A percentile compares a stretch with the other conserved stretches of the same genome.
Evolutionary conservation across 2,888 invertebrate species (phyloP).

Genomic region (Macroteleia sp.): DNA sequence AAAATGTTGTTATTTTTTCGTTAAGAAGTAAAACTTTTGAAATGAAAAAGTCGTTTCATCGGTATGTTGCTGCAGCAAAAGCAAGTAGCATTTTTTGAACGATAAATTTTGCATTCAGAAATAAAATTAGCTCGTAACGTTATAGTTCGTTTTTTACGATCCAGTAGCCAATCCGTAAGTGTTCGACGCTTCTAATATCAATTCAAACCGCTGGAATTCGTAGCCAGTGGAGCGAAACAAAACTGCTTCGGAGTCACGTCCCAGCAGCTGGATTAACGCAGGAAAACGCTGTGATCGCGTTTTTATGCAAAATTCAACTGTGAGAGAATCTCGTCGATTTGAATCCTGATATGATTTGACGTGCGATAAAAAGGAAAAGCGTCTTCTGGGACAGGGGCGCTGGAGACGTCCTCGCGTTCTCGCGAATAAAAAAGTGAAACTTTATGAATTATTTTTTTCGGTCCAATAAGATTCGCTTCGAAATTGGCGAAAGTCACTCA

Average conservation of each 20-base stretch:
- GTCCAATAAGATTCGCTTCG: not conserved
- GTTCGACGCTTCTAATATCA: constrained; percentile 50
- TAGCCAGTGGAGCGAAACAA: constrained; percentile 45
- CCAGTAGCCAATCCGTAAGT: constrained; percentile 23
- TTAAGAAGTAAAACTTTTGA: no score
- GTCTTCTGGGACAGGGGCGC: not conserved
- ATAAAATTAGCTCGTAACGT: constrained; percentile 39
- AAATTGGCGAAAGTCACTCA: constrained; percentile 38
- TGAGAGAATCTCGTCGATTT: constrained; percentile 31
- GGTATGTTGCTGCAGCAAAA: no score
- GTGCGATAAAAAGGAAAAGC: constrained; percentile 37
- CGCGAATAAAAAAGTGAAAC: constrained; percentile 31
- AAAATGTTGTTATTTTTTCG: no score
- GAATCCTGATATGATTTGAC: constrained; percentile 7
- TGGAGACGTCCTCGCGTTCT: no score
- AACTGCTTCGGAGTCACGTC: constrained; percentile 39
- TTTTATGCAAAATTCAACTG: constrained; percentile 43
- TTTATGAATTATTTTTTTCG: constrained; percentile 7
- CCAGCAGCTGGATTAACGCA: constrained; percentile 34
- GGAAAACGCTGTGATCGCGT: constrained; percentile 31
- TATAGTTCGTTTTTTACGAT: constrained; percentile 37
- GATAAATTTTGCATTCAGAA: constrained; percentile 36
- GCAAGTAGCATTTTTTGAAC: constrained; percentile 18
- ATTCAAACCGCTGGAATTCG: constrained; percentile 53
- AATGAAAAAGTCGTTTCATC: no score